Percentiles rank a stretch among this genome's conserved stretches.
Conservation (phyloP, 23 tunicate genomes). For the Ascidia mentula region DNA sequence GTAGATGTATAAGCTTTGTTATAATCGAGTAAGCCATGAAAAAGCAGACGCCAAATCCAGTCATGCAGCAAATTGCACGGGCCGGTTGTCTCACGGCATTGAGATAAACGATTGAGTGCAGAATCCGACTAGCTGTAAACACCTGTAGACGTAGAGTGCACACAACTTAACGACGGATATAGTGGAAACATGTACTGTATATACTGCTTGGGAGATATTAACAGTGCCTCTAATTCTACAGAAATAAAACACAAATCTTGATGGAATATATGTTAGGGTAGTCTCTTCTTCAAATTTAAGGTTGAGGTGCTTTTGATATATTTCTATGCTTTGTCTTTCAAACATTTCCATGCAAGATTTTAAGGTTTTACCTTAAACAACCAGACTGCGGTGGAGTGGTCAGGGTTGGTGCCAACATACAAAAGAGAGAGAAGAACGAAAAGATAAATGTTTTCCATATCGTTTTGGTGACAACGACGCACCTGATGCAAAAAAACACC, state of each 20-base stretch:
- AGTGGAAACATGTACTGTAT: too few relatives aligned
- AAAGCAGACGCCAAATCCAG: background rate
- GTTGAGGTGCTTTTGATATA: too few relatives aligned
- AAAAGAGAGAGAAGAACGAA: slow-evolving; percentile 60
- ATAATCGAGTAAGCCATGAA: slow-evolving; percentile 1
- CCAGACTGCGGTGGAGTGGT: slow-evolving; percentile 40
- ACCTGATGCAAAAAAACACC: slow-evolving; percentile 24
- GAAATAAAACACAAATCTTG: too few relatives aligned
- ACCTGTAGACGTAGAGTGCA: too few relatives aligned
- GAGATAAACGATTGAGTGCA: slow-evolving; percentile 16
- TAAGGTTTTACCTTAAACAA: slow-evolving; percentile 81
- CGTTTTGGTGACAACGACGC: slow-evolving; percentile 75
- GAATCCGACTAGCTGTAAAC: slow-evolving; percentile 6
- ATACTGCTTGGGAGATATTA: too few relatives aligned
- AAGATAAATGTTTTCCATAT: slow-evolving; percentile 74
- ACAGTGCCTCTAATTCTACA: too few relatives aligned
- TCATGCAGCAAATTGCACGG: background rate
- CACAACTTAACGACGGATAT: too few relatives aligned
- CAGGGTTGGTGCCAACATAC: slow-evolving; percentile 57
- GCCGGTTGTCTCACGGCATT: slow-evolving; percentile 18
- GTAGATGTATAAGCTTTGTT: background rate
- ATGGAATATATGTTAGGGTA: too few relatives aligned
- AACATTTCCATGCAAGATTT: too few relatives aligned
- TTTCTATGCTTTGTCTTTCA: too few relatives aligned
- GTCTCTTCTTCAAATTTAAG: too few relatives aligned